A percentile compares a stretch with the other conserved stretches of the same genome.
Conservation (phyloP, 2,113 vertebrate genomes). For the Peromyscus leucopus region DNA sequence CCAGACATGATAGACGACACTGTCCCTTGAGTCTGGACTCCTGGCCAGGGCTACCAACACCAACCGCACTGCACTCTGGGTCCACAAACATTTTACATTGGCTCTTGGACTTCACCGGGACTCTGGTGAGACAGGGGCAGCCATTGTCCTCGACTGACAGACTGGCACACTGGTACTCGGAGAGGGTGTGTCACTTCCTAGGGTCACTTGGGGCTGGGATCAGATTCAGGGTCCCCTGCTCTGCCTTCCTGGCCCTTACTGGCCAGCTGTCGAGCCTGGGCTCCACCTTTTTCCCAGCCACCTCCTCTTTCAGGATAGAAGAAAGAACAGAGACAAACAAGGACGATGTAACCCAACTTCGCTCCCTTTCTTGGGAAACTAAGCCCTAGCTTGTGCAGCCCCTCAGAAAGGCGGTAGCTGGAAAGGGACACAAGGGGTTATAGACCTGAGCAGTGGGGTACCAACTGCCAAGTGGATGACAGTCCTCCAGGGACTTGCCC, state of each 20-base stretch:
- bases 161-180: background rate
- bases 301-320: constrained; percentile 32
- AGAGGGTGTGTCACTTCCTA: background rate
- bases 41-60: background rate
- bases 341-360: constrained; percentile 52
- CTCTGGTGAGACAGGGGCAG: background rate
- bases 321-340: constrained; percentile 54
- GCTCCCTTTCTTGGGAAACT: constrained; percentile 43
- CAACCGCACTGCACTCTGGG: background rate
- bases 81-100: background rate
- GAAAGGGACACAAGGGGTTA: constrained; percentile 54
- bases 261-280: background rate
- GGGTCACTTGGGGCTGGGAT: background rate
- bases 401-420: constrained; percentile 30
- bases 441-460: constrained; percentile 52
- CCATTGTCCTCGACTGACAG: background rate
- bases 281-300: background rate
- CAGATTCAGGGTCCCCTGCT: background rate
- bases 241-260: background rate
- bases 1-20: fast-evolving
- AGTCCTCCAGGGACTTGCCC: constrained; percentile 33
- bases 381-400: constrained; percentile 11
- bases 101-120: background rate
- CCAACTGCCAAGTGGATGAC: constrained; percentile 54
- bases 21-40: background rate